These are phyloP conservation scores for Lissonota sp. DNA, from an alignment of 2,888 invertebrate species.

Conservation along the genomic window DNA sequence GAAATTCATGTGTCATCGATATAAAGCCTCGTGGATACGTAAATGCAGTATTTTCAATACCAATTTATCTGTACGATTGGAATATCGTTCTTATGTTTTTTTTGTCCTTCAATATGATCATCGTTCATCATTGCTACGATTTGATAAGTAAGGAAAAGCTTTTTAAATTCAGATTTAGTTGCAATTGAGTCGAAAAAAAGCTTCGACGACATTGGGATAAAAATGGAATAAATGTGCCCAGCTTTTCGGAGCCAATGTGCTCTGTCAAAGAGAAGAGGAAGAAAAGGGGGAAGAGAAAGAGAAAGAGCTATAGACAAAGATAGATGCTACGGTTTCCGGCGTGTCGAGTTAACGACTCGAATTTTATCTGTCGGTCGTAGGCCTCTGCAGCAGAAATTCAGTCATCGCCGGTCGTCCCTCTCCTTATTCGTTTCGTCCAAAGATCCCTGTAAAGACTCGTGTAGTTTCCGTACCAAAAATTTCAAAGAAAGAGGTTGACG, in stretches of 20 bases:
- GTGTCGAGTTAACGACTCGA: slow-evolving; percentile 82
- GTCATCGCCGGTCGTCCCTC: slow-evolving; percentile 11
- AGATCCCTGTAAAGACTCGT: neutral
- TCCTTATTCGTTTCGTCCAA: slow-evolving; percentile 16
- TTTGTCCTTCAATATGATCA: no score
- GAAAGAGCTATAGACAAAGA: slow-evolving; percentile 76
- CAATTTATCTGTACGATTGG: no score
- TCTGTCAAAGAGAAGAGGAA: slow-evolving; percentile 1
- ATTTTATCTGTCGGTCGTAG: slow-evolving; percentile 75
- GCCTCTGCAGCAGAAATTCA: slow-evolving; percentile 39
- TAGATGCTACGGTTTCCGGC: slow-evolving; percentile 81
- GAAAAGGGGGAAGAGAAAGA: neutral
- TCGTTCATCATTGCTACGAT: neutral
- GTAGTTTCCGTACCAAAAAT: neutral
- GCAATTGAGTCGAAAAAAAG: slow-evolving; percentile 25
- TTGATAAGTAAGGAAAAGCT: neutral
- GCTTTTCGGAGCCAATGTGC: slow-evolving; percentile 2
- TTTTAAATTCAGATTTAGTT: neutral
- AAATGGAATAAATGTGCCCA: neutral
- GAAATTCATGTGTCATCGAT: no score
- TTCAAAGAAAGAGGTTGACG: slow-evolving; percentile 8
- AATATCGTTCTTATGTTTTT: no score
- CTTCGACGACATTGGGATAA: neutral
- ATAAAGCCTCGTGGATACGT: no score
- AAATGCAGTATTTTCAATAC: no score